Conservation (phyloP, 2,113 vertebrate species). For the Onychostoma macrolepis region DNA sequence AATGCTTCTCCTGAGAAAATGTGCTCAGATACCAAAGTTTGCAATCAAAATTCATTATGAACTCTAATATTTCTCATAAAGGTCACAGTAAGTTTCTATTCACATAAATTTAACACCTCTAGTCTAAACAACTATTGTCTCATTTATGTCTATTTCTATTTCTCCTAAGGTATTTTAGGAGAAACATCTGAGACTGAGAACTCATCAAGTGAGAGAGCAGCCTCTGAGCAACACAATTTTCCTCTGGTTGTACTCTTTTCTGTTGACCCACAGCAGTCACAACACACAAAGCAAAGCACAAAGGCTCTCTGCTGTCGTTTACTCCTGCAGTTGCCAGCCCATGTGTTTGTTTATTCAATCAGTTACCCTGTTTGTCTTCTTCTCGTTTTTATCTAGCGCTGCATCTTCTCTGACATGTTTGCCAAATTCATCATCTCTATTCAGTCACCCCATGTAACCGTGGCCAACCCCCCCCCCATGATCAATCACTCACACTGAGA, state of each 20-base stretch:
- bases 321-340: conserved; percentile 56
- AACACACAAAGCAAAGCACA: conserved; percentile 29
- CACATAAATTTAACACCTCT: background rate
- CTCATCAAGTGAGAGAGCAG: background rate
- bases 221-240: too few relatives aligned
- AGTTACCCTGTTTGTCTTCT: conserved; percentile 54
- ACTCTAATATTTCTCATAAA: background rate
- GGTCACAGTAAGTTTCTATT: background rate
- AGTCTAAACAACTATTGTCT: background rate
- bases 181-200: background rate
- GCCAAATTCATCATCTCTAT: conserved; percentile 63
- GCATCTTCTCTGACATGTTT: conserved; percentile 62
- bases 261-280: background rate
- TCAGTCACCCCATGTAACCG: conserved; percentile 64
- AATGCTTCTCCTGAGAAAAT: background rate
- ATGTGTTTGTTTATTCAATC: conserved; percentile 70
- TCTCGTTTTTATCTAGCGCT: conserved; percentile 57
- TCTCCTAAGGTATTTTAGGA: background rate
- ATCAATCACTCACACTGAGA: conserved; percentile 38
- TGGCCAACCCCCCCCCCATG: conserved; percentile 46
- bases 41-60: background rate
- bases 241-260: background rate
- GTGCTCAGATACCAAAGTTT: too few relatives aligned
- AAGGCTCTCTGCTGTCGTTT: conserved; percentile 25
- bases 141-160: background rate